These are phyloP conservation scores for Cladorhizidae sp. DNA, from an alignment of 37 sponge, comb jelly and placozoan species.

Conservation along the genomic window DNA sequence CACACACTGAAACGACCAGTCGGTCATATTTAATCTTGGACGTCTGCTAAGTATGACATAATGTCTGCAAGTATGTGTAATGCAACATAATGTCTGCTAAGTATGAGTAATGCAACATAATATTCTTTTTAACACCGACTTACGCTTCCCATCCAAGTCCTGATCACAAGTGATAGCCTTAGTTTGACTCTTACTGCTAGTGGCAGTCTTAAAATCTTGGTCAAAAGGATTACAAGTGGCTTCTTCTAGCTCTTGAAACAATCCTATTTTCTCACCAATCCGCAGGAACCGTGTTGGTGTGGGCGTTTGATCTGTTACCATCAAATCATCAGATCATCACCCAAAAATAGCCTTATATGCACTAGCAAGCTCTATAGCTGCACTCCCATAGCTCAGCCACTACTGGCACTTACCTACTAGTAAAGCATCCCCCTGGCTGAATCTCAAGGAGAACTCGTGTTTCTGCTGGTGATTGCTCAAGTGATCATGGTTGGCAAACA, in stretches of 20 bases:
- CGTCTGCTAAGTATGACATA: too few species aligned
- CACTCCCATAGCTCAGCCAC: neutral
- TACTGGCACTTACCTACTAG: slow-evolving; percentile 45
- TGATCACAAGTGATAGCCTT: neutral
- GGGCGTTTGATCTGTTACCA: slow-evolving; percentile 95
- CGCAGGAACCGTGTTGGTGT: slow-evolving; percentile 90
- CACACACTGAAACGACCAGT: too few species aligned
- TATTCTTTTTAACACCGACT: too few species aligned
- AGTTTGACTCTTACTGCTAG: neutral
- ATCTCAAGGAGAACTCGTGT: slow-evolving; percentile 75
- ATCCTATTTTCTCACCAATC: slow-evolving; percentile 73
- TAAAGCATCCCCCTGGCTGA: slow-evolving; percentile 30
- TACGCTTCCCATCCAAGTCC: neutral
- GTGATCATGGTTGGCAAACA: slow-evolving; percentile 84
- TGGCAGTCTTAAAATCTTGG: slow-evolving; percentile 36
- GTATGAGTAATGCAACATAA: too few species aligned
- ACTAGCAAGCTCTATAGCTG: neutral
- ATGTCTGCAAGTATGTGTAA: too few species aligned
- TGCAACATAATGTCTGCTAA: too few species aligned
- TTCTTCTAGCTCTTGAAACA: slow-evolving; percentile 82
- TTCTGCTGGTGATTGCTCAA: slow-evolving; percentile 66
- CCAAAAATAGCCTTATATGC: neutral
- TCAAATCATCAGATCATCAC: too few species aligned
- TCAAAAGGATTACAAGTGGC: slow-evolving; percentile 78
- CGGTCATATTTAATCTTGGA: too few species aligned